Conservation (phyloP, 2,888 invertebrate species). For the Unio pictorum region DNA sequence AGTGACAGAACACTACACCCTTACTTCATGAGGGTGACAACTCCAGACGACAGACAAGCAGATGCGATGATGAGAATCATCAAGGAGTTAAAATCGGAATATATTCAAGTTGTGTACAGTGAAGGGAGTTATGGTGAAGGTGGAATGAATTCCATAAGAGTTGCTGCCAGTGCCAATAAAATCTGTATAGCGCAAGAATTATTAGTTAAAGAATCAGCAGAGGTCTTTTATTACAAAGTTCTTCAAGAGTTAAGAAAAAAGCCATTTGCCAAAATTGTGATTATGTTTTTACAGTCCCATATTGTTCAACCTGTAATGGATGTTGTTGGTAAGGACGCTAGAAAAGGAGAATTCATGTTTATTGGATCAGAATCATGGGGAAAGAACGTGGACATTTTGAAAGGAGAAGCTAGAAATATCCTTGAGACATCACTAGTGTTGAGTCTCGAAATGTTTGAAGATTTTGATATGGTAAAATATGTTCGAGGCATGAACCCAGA, state of each 20-base stretch:
- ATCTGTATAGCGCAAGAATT: constrained; percentile 31
- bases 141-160: constrained; percentile 17
- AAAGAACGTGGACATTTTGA: constrained; percentile 10
- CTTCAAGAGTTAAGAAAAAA: constrained; percentile 14
- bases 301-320: constrained; percentile 8
- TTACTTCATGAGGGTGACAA: constrained; percentile 34
- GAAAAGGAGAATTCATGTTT: constrained; percentile 30
- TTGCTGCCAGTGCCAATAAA: constrained; percentile 4
- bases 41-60: constrained; percentile 34
- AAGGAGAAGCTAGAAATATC: constrained; percentile 7
- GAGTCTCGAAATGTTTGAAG: constrained; percentile 17
- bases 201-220: constrained; percentile 14
- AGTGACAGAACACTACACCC: constrained; percentile 25
- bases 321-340: constrained; percentile 6
- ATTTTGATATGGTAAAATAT: constrained; percentile 5
- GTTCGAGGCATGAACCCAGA: constrained; percentile 9
- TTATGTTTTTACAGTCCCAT: constrained; percentile 27
- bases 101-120: constrained; percentile 37
- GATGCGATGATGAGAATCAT: constrained; percentile 26
- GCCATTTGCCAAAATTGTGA: constrained; percentile 28
- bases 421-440: constrained; percentile 22
- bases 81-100: constrained; percentile 17
- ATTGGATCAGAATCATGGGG: constrained; percentile 38
- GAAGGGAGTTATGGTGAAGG: constrained; percentile 33
- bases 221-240: constrained; percentile 2